A percentile compares a stretch with the other conserved stretches of the same genome.
Conservation (phyloP, 2,113 vertebrate species). For the Serilophus lunatus region DNA sequence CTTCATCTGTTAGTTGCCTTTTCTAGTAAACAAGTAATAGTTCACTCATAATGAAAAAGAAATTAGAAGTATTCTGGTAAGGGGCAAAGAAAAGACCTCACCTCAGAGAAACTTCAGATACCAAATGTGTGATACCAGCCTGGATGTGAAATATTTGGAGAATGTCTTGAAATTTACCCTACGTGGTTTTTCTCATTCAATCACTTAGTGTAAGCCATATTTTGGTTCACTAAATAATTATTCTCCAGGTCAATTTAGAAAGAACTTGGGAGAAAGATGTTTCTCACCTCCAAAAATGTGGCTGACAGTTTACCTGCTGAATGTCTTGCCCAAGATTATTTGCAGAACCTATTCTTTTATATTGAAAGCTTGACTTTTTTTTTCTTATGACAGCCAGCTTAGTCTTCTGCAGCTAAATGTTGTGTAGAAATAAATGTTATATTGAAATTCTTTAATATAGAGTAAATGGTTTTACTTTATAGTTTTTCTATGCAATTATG, state of each 20-base stretch:
- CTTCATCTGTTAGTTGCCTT: not conserved
- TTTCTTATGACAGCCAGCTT: not conserved
- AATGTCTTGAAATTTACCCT: not conserved
- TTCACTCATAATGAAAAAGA: not conserved
- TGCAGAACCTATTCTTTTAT: not conserved
- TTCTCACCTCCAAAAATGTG: not conserved
- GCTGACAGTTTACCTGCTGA: not conserved
- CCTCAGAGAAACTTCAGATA: not conserved
- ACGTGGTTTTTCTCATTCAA: not conserved
- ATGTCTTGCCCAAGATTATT: not conserved
- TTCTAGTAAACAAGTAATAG: not conserved
- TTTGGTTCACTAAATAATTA: not conserved
- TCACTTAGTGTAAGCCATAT: not conserved
- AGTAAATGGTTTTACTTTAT: conserved; percentile 4
- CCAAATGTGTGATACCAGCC: not conserved
- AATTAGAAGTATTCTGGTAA: not conserved
- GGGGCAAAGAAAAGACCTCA: not conserved
- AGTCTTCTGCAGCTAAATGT: not conserved
- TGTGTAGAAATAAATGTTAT: not conserved
- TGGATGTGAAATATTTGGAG: not conserved
- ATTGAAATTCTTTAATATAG: not conserved
- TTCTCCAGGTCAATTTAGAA: not conserved
- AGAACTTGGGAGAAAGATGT: not conserved
- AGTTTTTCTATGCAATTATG: not conserved
- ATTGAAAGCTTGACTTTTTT: not conserved